phyloP scores from a whole-genome alignment of 2,888 invertebrate species.

The Eristalinus sepulchralis region DNA sequence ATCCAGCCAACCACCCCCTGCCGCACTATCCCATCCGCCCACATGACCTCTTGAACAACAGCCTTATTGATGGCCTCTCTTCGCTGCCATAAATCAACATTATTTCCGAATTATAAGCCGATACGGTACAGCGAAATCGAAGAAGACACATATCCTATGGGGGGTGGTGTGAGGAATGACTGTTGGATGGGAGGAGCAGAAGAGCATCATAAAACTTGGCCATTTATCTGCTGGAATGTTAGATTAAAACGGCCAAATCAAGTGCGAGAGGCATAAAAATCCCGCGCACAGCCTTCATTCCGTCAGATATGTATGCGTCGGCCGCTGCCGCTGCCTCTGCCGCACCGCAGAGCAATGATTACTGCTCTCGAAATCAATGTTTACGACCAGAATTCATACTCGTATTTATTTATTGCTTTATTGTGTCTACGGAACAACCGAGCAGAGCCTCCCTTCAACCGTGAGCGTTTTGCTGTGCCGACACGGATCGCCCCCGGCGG shows the following conservation, averaged over 20 bases:
- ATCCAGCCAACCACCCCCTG: no score
- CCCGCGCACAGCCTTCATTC: not conserved
- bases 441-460: not conserved
- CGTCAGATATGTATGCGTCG: not conserved
- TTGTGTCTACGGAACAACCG: slow-evolving; percentile 14
- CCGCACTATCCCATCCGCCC: not conserved
- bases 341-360: slow-evolving; percentile 22
- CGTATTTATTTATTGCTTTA: slow-evolving; percentile 64
- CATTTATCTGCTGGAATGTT: slow-evolving; percentile 54
- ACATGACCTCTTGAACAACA: slow-evolving; percentile 56
- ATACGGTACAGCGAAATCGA: slow-evolving; percentile 47
- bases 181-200: not conserved
- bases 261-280: slow-evolving; percentile 40
- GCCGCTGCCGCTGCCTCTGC: not conserved
- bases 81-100: slow-evolving; percentile 58
- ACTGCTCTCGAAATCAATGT: slow-evolving; percentile 61
- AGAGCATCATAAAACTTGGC: slow-evolving; percentile 43
- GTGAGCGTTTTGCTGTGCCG: not conserved
- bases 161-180: not conserved
- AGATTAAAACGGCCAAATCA: slow-evolving; percentile 57
- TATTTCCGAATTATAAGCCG: slow-evolving; percentile 66
- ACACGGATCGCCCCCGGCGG: not conserved
- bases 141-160: not conserved
- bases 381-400: slow-evolving; percentile 58
- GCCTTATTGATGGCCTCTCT: slow-evolving; percentile 62